Percentiles rank a stretch among this genome's conserved stretches.
Conservation (phyloP, 2,113 vertebrate species). For the Tonatia bakeri region DNA sequence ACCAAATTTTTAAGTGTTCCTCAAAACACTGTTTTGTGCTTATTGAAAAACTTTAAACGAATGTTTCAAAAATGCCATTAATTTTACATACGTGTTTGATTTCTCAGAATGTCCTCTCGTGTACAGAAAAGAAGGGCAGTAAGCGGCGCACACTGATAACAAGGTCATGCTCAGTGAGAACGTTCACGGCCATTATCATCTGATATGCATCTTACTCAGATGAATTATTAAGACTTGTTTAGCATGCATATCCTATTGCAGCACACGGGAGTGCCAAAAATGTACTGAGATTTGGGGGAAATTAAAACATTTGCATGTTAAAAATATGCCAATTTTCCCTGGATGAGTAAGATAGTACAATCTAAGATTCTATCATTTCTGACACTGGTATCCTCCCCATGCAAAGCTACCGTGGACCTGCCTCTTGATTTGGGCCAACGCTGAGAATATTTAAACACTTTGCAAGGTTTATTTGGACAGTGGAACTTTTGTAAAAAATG, state of each 20-base stretch:
- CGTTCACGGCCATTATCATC: background rate
- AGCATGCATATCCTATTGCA: background rate
- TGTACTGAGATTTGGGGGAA: background rate
- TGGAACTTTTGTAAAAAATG: background rate
- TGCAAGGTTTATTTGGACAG: background rate
- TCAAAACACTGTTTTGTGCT: background rate
- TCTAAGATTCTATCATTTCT: background rate
- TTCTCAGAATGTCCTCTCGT: background rate
- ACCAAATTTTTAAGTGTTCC: background rate
- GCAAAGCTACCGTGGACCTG: background rate
- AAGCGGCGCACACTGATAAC: background rate
- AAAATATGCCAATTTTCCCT: background rate
- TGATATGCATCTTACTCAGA: background rate
- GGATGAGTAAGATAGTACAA: background rate
- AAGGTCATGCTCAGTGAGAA: background rate
- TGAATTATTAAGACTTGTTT: background rate
- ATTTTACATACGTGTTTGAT: background rate
- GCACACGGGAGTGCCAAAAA: background rate
- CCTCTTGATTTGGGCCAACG: background rate
- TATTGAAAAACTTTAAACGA: background rate
- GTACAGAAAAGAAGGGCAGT: background rate
- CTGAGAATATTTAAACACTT: background rate
- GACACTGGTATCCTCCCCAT: background rate
- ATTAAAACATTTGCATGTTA: background rate
- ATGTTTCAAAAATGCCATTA: background rate